These are phyloP conservation scores for Drosophila neocordata DNA, from an alignment of 1,140 invertebrate genomes.

Conservation along the genomic window DNA sequence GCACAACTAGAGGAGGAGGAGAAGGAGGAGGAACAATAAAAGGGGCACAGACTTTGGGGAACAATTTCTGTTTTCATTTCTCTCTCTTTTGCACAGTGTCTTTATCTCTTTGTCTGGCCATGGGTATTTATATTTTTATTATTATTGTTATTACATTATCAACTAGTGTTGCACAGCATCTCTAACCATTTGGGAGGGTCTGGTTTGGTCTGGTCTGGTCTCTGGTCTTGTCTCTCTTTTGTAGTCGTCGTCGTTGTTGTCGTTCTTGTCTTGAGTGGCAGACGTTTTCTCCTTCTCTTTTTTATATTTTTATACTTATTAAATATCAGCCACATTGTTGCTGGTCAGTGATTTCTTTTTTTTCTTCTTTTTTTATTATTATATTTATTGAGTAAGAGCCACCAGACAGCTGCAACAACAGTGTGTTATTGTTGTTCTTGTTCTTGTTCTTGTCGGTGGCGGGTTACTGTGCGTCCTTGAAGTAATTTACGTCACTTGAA, in stretches of 20 bases:
- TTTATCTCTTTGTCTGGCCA: neutral
- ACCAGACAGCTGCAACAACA: slow-evolving; percentile 6
- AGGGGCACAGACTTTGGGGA: too few relatives aligned
- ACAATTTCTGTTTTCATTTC: neutral
- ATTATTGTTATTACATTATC: slow-evolving; percentile 57
- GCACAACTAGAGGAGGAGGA: neutral
- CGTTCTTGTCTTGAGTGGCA: slow-evolving; percentile 19
- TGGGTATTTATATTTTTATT: slow-evolving; percentile 36
- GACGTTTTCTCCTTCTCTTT: slow-evolving; percentile 29
- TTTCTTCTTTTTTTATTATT: slow-evolving; percentile 12
- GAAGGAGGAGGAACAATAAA: too few relatives aligned
- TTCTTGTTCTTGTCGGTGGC: slow-evolving; percentile 49
- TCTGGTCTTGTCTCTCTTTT: neutral
- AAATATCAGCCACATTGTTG: slow-evolving; percentile 73
- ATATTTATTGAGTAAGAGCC: slow-evolving; percentile 14
- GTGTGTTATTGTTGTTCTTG: slow-evolving; percentile 25
- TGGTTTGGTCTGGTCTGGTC: neutral
- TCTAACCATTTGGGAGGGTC: neutral
- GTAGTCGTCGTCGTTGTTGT: neutral
- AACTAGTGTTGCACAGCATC: slow-evolving; percentile 29
- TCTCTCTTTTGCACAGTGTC: neutral
- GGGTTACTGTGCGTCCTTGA: slow-evolving; percentile 73
- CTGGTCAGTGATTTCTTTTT: slow-evolving; percentile 74
- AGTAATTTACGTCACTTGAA: slow-evolving; percentile 68
- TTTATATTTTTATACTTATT: slow-evolving; percentile 45